Evolutionary conservation across 2,797 vertebrate species (phyloP).

Genomic region (Euphonia xanthogaster): DNA sequence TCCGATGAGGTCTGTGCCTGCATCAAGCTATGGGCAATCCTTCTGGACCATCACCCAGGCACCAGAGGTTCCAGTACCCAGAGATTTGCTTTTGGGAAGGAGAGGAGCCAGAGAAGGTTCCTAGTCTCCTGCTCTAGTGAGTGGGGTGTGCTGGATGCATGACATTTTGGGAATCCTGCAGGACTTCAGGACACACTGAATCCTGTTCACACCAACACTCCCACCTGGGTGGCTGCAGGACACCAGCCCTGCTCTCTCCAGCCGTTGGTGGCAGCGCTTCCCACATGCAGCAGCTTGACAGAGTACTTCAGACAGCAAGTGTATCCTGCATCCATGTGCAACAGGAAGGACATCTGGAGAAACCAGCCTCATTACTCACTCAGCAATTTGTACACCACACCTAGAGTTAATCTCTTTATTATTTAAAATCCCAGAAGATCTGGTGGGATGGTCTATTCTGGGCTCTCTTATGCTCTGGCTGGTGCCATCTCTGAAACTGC

Average conservation of each 20-base stretch:
- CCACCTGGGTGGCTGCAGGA: background rate
- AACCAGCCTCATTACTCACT: background rate
- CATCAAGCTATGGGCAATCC: background rate
- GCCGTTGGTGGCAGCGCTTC: background rate
- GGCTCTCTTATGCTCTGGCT: background rate
- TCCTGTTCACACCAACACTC: background rate
- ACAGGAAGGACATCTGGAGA: background rate
- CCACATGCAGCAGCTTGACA: background rate
- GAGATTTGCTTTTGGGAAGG: background rate
- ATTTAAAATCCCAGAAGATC: background rate
- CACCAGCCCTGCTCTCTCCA: background rate
- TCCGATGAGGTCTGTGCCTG: background rate
- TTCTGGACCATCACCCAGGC: background rate
- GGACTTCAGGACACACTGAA: background rate
- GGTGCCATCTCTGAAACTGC: background rate
- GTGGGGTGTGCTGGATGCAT: background rate
- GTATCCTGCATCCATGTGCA: background rate
- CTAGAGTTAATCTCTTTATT: background rate
- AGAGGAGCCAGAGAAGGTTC: background rate
- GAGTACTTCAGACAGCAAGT: fast-evolving
- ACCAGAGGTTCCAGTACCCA: background rate
- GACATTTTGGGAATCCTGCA: background rate
- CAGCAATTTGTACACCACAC: background rate
- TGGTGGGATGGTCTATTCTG: background rate
- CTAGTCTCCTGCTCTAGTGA: background rate